These are phyloP conservation scores for Sclerurus mexicanus DNA, from an alignment of 2,113 vertebrate species.

Conservation along the genomic window DNA sequence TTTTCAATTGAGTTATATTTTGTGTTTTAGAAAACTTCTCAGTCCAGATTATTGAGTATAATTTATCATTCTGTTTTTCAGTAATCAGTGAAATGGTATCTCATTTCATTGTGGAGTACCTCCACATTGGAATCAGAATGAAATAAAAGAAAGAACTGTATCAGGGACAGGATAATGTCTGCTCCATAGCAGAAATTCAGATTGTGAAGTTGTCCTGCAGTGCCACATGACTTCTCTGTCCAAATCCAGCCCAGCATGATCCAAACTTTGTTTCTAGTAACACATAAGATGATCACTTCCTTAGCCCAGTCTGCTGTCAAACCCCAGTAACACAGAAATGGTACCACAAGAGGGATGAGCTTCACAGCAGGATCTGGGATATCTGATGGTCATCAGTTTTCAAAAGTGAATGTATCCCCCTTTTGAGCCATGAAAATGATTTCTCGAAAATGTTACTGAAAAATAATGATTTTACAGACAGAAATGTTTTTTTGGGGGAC, in stretches of 20 bases:
- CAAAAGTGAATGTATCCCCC: background rate
- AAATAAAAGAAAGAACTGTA: background rate
- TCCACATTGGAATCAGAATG: background rate
- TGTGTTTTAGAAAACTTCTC: background rate
- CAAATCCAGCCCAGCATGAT: background rate
- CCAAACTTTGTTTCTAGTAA: background rate
- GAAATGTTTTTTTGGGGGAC: background rate
- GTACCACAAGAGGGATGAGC: background rate
- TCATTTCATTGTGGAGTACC: background rate
- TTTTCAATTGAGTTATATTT: background rate
- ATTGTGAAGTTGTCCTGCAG: background rate
- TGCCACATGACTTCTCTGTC: background rate
- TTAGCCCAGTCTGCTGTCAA: background rate
- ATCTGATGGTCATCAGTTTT: background rate
- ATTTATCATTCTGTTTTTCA: background rate
- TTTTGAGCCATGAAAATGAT: background rate
- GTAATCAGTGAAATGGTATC: background rate
- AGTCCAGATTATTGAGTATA: background rate
- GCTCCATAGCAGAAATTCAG: background rate
- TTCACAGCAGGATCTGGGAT: background rate
- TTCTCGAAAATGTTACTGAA: background rate
- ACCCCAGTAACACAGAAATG: accelerated
- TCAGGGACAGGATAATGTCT: background rate
- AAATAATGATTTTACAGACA: background rate
- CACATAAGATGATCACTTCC: background rate